Conservation (phyloP, 2,888 invertebrate species). For the Hirtodrosophila confusa region DNA sequence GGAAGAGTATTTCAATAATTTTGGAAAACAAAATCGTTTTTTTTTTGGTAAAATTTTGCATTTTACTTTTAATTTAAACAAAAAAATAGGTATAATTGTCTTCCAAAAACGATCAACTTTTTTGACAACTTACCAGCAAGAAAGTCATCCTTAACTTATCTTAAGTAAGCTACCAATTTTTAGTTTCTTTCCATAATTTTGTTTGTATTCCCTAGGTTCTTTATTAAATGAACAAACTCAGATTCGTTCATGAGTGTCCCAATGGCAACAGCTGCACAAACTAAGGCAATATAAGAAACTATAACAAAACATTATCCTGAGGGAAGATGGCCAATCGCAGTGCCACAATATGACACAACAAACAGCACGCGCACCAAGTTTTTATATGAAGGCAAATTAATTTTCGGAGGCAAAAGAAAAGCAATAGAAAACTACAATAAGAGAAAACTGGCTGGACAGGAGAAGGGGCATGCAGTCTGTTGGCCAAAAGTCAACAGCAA, state of each 20-base stretch:
- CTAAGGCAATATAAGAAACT: slow-evolving; percentile 35
- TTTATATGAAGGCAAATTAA: slow-evolving; percentile 70
- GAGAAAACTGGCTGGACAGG: slow-evolving; percentile 29
- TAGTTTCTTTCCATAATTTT: background rate
- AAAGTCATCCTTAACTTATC: background rate
- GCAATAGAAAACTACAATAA: slow-evolving; percentile 56
- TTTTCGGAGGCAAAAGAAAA: slow-evolving; percentile 48
- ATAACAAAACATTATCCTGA: slow-evolving; percentile 6
- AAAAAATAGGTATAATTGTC: no score
- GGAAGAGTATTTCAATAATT: no score
- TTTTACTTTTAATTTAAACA: no score
- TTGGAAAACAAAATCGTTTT: no score
- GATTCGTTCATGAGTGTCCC: background rate
- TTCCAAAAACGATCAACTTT: no score
- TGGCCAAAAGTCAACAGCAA: slow-evolving; percentile 74
- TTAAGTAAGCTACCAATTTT: background rate
- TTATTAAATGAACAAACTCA: slow-evolving; percentile 13
- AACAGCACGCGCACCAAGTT: slow-evolving; percentile 76
- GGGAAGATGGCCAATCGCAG: slow-evolving; percentile 18
- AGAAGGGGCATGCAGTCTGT: slow-evolving; percentile 18
- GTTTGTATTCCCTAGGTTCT: background rate
- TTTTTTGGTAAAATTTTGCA: no score
- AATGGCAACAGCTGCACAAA: slow-evolving; percentile 48
- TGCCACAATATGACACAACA: slow-evolving; percentile 43
- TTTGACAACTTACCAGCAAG: no score